Base-by-base conservation (phyloP, 2,797 vertebrate genomes). In the Podarcis siculus region DNA sequence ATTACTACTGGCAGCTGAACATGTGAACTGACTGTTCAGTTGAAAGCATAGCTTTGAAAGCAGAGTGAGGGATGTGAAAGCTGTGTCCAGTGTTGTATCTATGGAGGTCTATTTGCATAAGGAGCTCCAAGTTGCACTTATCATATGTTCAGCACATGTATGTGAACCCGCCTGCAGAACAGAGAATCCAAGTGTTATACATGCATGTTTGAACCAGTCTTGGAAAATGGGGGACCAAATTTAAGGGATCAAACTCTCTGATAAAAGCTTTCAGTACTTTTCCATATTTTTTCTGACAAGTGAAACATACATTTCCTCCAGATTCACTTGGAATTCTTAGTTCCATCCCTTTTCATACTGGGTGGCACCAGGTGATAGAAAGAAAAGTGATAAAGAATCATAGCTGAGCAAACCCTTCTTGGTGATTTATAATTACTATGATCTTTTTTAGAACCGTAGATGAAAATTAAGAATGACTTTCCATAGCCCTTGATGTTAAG, bases 391-490 rank as follows among this genome's bases (percentile, higher is more conserved):
- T 25, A 77, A 86, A 67, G 21, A 42, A 8, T 58, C 35, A 39
- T 39, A 37, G 8, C 19, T 67, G 64, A 87, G 21, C 12, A 45
- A 64, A 64, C 37, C 32, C 32, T 73, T 15, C 45, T 66, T 25
- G 21, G 30, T 66, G 25, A 35, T 66, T 81, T 25, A 37, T 66
- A 25, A 30, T 39, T n/a, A 78, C 25, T 27, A 37, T 37, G 4
- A 75, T 39, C 25, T 8, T 55, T 72, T 67, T 67, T 86, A 37
- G 84, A 35, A 86, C 37, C 15, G 0, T 9, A 45, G 61, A 32
- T 25, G 61, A 86, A 79, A 86, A 86, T 58, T n/a, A 42, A 73
- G 21, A 55, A 76, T 67, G 19, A 39, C 37, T 82, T 82, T 76
- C 64, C 19, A 35, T 21, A 25, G 21, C 35, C n/a, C 13, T 66